phyloP scores from a whole-genome alignment of 1,140 invertebrate genomes.

The Drosophila parvula region DNA sequence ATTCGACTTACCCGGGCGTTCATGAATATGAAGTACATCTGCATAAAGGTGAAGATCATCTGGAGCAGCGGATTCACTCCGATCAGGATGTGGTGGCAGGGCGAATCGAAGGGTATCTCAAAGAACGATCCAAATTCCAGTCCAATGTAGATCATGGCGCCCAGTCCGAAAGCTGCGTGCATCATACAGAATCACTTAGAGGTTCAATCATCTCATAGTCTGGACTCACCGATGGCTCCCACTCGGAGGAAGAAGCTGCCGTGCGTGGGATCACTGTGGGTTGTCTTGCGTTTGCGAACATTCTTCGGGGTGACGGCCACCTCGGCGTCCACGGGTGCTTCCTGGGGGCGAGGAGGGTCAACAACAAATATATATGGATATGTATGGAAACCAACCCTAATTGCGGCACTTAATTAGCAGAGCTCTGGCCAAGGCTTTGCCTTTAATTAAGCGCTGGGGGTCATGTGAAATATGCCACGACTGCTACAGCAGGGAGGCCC shows the following conservation, averaged over 20 bases:
- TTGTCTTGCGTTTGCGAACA: conserved; percentile 93
- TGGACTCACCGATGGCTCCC: conserved; percentile 94
- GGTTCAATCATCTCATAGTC: neutral
- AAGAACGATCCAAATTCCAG: conserved; percentile 97
- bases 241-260: conserved; percentile 98
- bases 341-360: conserved; percentile 64
- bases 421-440: neutral
- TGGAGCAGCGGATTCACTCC: conserved; percentile 96
- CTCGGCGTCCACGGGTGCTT: conserved; percentile 88
- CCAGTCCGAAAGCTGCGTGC: conserved; percentile 94
- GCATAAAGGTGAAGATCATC: conserved; percentile 98
- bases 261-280: conserved; percentile 96
- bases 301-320: conserved; percentile 87
- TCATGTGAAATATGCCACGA: conserved; percentile 1
- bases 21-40: conserved; percentile 99
- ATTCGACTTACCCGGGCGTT: conserved; percentile 94
- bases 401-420: conserved; percentile 29
- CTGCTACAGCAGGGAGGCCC: neutral
- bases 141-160: conserved; percentile 98
- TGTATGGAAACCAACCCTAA: conserved; percentile 21
- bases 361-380: neutral
- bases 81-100: conserved; percentile 94
- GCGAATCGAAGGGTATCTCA: conserved; percentile 94
- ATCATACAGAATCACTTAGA: neutral
- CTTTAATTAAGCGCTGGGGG: conserved; percentile 9